Evolutionary conservation across 1,140 invertebrate genomes (phyloP), one percentile per base, ranked within the genome.

Genomic region (Neodiprion lecontei): DNA sequence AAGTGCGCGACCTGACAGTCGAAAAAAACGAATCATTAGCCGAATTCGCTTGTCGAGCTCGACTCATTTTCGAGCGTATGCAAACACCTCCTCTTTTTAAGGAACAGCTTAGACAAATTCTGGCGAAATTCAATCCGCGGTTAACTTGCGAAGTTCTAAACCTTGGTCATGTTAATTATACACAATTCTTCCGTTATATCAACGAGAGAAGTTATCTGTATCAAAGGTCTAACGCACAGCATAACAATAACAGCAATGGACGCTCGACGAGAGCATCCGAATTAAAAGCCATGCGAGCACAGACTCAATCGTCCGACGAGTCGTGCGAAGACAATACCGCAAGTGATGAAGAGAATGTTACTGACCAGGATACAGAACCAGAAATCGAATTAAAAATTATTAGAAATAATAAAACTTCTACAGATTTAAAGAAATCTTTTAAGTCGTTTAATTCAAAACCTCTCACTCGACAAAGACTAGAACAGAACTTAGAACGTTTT

Each of bases 61-160:
- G 75, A 12, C n/a, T 53, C n/a, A 53, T 53, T 14, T 53, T 53
- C 50, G 50, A 53, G 50, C 50, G 50, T 53, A 53, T 76, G 75
- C 7, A 10, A 14, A 21, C 68, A 53, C 75, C 72, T 1, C 75
- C 75, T 17, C 14, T 47, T 4, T 76, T 76, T 53, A 67, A 48
- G 21, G 72, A 74, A 72, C 75, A 76, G 61, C 49, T 76, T 21
- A 40, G 74, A 47, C 72, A 74, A 53, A 76, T 76, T 23, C 9
- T 76, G 14, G 50, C 49, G 14, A 74, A 74, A 69, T 74, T 69
- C 48, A 74, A 74, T 72, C 61, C 75, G 21, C 72, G 75, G 48
- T 67, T 76, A 53, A 65, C 48, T 14, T 66, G 66, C 4, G 75
- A 53, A 53, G n/a, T 53, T 14, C 10, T 2, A n/a, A 53, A 53